Conservation (phyloP, 2,888 invertebrate species). For the Brenthis daphne region DNA sequence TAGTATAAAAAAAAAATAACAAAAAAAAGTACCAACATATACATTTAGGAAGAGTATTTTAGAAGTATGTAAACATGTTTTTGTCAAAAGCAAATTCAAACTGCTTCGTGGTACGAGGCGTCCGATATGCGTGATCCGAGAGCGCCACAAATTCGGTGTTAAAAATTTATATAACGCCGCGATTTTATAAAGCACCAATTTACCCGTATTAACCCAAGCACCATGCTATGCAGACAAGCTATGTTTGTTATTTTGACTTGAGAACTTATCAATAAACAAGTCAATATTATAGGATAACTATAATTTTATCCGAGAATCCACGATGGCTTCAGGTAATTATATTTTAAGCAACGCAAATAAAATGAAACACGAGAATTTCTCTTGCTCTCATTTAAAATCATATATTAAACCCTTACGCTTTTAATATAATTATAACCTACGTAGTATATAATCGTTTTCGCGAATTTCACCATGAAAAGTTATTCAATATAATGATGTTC, state of each 20-base stretch:
- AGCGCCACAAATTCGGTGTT: slow-evolving; percentile 69
- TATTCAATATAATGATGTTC: slow-evolving; percentile 29
- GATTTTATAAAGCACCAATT: slow-evolving; percentile 49
- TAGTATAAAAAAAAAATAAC: too few relatives aligned
- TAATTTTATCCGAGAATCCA: slow-evolving; percentile 4
- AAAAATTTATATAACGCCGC: slow-evolving; percentile 69
- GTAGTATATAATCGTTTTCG: neutral
- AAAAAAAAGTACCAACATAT: neutral
- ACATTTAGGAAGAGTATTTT: neutral
- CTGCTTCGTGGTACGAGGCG: slow-evolving; percentile 59
- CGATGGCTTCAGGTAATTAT: neutral
- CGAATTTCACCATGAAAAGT: slow-evolving; percentile 25
- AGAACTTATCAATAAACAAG: neutral
- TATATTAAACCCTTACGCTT: neutral
- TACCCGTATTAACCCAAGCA: slow-evolving; percentile 30
- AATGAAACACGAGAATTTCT: neutral
- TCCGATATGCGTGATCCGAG: slow-evolving; percentile 63
- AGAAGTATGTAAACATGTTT: neutral
- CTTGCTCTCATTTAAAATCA: neutral
- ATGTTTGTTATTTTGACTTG: slow-evolving; percentile 12
- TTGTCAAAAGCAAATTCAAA: slow-evolving; percentile 9
- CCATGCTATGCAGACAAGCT: slow-evolving; percentile 4
- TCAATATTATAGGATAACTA: neutral
- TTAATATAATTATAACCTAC: neutral
- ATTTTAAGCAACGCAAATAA: neutral